Evolutionary conservation across 2,797 vertebrate genomes (phyloP), one percentile per base, ranked within the genome.

Genomic region (Poeciliopsis turneri): DNA sequence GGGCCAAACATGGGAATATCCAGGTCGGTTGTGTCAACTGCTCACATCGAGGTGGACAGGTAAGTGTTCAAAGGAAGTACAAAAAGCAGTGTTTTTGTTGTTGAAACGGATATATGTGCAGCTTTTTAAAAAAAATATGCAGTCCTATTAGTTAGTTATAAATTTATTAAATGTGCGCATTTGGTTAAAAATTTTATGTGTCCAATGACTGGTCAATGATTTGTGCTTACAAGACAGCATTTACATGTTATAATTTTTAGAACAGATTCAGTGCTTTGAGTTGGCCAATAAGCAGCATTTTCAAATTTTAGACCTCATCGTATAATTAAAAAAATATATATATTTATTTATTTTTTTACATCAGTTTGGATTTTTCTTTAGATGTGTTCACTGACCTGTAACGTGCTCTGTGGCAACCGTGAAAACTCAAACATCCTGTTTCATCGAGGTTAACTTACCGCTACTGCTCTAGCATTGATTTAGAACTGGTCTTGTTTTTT

Each of bases 21-120:
- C 98, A 98, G 94, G 98, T 99, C 83, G 97, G 97, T 76, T 99
- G 98, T 92, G 97, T 99, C 77, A 97, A 98, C 93, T 98, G 98
- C 91, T 99, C 98, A 69, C 92, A 96, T 90, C 97, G 97, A 76
- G 97, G 96, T 84, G 98, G 98, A 79, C 97, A 97, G 97, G 98
- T 99, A 96, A 77, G 96, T 78, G 16, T 53, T 2, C 51, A 33
- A 20, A 41, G 30, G 16, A 55, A 11, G 53, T 33, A 25, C 61
- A n/a, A 59, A 1, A 6, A 61, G 30, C 51, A 78, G 36, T 41
- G 20, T 57, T n/a, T 70, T 45, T 70, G 68, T 70, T 70, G 23
- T 45, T 16, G 2, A 39, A 68, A 45, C 1, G 0, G 15, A 30
- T 30, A 15, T 43, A 16, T 45, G 1, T 46, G 16, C 41, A 70